Evolutionary conservation across 2,797 vertebrate genomes (phyloP).

Genomic region (Crenuchus spilurus): DNA sequence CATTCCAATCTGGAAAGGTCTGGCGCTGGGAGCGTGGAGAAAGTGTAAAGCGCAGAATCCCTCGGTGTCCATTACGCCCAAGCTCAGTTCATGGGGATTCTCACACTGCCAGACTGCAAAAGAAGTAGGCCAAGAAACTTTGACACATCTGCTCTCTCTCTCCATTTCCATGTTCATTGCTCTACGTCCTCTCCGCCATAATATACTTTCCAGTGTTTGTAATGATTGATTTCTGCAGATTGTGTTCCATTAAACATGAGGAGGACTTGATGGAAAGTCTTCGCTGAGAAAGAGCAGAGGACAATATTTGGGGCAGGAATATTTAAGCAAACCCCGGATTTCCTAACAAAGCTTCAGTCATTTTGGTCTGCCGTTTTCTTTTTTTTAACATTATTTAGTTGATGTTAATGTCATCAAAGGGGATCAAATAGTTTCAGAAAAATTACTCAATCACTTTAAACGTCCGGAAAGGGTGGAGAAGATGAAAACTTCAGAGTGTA

Average conservation of each 20-base stretch:
- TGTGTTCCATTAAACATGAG: slow-evolving; percentile 54
- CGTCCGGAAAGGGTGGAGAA: neutral
- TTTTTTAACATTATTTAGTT: neutral
- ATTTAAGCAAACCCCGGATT: slow-evolving; percentile 3
- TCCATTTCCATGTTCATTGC: slow-evolving; percentile 45
- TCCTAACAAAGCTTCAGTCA: neutral
- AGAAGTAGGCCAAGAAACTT: slow-evolving; percentile 58
- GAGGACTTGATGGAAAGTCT: slow-evolving; percentile 37
- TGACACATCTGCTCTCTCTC: slow-evolving; percentile 51
- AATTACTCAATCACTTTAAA: neutral
- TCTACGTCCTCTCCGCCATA: slow-evolving; percentile 29
- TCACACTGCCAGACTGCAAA: slow-evolving; percentile 50
- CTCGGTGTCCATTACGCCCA: slow-evolving; percentile 57
- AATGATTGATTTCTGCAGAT: slow-evolving; percentile 55
- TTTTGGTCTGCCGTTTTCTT: neutral
- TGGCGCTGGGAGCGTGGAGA: slow-evolving; percentile 54
- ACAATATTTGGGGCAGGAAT: slow-evolving; percentile 3
- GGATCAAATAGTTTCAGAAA: neutral
- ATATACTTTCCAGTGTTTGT: slow-evolving; percentile 34
- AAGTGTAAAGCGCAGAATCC: slow-evolving; percentile 49
- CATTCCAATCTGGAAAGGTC: slow-evolving; percentile 65
- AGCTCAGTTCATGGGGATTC: slow-evolving; percentile 45
- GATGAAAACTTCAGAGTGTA: neutral
- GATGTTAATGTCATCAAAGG: neutral
- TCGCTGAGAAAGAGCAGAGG: slow-evolving; percentile 38